Conservation (phyloP, 2,113 vertebrate species). For the Numida meleagris region DNA sequence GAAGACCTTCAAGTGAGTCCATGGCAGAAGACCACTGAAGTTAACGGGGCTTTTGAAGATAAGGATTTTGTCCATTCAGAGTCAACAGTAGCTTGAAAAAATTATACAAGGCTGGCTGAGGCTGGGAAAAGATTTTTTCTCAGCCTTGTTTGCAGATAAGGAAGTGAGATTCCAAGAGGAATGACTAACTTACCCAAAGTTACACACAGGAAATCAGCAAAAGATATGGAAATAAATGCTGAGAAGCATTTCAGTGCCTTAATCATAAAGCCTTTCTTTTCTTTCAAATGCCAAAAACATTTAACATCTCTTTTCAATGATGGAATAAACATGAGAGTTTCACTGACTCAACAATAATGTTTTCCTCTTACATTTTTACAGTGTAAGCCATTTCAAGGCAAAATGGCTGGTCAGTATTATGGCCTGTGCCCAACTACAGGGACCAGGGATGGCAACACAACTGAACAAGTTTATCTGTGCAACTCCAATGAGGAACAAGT, state of each 20-base stretch:
- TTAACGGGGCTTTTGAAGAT: background rate
- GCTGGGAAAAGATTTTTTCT: background rate
- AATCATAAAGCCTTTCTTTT: conserved; percentile 46
- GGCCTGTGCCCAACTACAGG: accelerated
- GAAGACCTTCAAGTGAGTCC: background rate
- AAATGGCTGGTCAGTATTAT: background rate
- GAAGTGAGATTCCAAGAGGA: background rate
- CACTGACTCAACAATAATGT: background rate
- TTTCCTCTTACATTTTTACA: background rate
- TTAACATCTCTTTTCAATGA: conserved; percentile 8
- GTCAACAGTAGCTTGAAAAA: background rate
- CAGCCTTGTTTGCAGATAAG: background rate
- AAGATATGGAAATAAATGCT: conserved; percentile 56
- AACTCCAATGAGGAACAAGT: background rate
- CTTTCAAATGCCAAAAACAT: conserved; percentile 37
- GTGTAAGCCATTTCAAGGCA: background rate
- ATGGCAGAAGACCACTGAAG: background rate
- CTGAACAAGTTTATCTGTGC: background rate
- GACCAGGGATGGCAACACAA: background rate
- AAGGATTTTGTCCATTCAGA: background rate
- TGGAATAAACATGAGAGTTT: background rate
- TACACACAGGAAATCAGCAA: conserved; percentile 39
- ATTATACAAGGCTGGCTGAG: background rate
- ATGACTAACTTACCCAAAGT: conserved; percentile 20
- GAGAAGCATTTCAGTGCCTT: conserved; percentile 26